Base-by-base conservation (phyloP, 2,888 invertebrate genomes). In the Eristalis pertinax region DNA sequence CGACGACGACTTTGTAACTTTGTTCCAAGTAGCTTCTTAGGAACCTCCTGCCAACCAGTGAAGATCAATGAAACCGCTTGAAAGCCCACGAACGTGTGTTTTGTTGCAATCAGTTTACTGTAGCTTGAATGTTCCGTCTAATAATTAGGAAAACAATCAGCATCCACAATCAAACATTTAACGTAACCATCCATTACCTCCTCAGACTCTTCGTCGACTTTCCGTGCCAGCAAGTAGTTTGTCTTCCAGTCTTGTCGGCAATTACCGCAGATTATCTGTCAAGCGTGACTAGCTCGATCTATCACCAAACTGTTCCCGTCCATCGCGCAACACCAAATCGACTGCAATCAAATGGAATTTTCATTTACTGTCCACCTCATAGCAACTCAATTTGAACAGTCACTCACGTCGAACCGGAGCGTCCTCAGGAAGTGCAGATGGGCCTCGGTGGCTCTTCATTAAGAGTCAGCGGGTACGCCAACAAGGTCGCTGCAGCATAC, bases 401-500 rank as follows among this genome's bases (percentile, higher is more conserved):
- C n/a, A n/a, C n/a, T n/a, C 15, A 43, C 24, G 26, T 26, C 29
- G 24, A 58, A 13, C 58, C 26, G 26, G 26, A 26, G 2, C 26
- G 24, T 60, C 72, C 62, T 29, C 62, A 72, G 72, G 72, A 72
- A 72, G 41, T 62, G 15, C 5, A 43, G 29, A 29, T 4, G 29
- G 43, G 43, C 62, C 62, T 72, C 41, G 29, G 13, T 13, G 15
- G 41, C 26, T 26, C 26, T 43, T 29, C 29, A 69, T 77, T 77
- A 43, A 62, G 62, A 77, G 67, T 69, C 62, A 79, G 41, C 10
- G 7, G 19, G 22, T 22, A 65, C 64, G 11, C 64, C n/a, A 29
- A 15, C 73, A 73, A 50, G 73, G 72, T 50, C 73, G 19, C 15
- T 22, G 24, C 26, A 32, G 19, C 32, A 62, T 68, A 73, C 79